A percentile compares a stretch with the other conserved stretches of the same genome.
phyloP scores from a whole-genome alignment of 2,888 invertebrate species.

The Protodeltote pygarga region DNA sequence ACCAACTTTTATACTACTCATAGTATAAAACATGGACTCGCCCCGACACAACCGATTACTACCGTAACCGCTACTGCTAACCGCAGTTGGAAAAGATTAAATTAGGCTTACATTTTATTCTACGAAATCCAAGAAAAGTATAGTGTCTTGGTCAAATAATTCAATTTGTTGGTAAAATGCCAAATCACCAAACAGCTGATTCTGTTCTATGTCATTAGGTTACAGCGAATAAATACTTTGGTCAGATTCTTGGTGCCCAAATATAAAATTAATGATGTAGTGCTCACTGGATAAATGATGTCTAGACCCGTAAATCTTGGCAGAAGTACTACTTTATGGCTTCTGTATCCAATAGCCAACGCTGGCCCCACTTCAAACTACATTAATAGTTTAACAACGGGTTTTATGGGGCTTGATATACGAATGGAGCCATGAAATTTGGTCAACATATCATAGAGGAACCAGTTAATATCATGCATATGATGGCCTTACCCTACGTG shows the following conservation, averaged over 20 bases:
- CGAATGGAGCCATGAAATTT: conserved; percentile 24
- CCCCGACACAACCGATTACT: no score
- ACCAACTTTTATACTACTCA: no score
- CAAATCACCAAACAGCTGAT: conserved; percentile 35
- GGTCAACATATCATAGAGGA: conserved; percentile 13
- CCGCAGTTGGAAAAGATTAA: no score
- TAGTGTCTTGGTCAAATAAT: conserved; percentile 40
- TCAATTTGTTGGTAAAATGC: conserved; percentile 40
- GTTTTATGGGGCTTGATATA: conserved; percentile 21
- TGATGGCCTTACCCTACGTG: no score
- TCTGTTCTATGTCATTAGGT: conserved; percentile 28
- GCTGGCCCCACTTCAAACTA: conserved; percentile 25
- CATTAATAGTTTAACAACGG: conserved; percentile 35
- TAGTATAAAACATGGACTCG: no score
- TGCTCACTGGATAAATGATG: conserved; percentile 11
- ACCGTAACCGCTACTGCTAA: no score
- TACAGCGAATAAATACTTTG: conserved; percentile 36
- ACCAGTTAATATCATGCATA: conserved; percentile 19
- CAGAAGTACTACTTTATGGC: conserved; percentile 17
- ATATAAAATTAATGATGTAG: conserved; percentile 25
- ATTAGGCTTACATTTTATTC: no score
- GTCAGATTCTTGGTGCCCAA: conserved; percentile 14
- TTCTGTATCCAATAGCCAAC: conserved; percentile 31
- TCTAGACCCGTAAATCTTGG: conserved; percentile 20
- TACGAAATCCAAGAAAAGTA: conserved; percentile 25